A percentile compares a stretch with the other conserved stretches of the same genome.
These are phyloP conservation scores for Pithecia hirsuta DNA, from an alignment of 2,797 vertebrate genomes.

Conservation along the genomic window DNA sequence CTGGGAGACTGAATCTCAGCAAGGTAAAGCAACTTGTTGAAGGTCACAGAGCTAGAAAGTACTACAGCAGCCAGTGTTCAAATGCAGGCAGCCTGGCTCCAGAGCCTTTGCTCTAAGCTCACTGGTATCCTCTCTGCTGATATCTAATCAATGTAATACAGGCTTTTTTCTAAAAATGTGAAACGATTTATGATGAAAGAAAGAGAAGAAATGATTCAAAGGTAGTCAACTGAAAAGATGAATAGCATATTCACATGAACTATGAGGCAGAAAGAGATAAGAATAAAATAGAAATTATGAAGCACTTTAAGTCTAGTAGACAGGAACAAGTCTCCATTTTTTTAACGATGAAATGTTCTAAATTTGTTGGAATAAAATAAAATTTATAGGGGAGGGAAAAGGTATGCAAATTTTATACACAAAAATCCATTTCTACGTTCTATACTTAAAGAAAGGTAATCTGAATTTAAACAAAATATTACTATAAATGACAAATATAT, in stretches of 20 bases:
- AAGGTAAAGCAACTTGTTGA: neutral
- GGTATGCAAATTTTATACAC: neutral
- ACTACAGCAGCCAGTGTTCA: neutral
- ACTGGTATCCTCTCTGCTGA: neutral
- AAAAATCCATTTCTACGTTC: neutral
- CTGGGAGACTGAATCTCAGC: neutral
- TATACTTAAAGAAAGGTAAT: neutral
- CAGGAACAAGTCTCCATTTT: slow-evolving; percentile 30
- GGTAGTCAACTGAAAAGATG: slow-evolving; percentile 40
- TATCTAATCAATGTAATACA: neutral
- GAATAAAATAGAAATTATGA: slow-evolving; percentile 49
- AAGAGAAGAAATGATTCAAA: slow-evolving; percentile 50
- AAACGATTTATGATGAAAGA: slow-evolving; percentile 11
- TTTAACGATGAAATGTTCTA: neutral
- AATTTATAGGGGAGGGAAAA: neutral
- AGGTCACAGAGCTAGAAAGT: neutral
- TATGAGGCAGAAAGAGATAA: slow-evolving; percentile 47
- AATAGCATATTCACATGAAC: neutral
- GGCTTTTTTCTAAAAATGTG: neutral
- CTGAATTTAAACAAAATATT: neutral
- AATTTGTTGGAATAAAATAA: slow-evolving; percentile 8
- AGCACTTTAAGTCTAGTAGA: slow-evolving; percentile 29
- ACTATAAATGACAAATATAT: neutral
- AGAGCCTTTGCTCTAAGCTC: neutral
- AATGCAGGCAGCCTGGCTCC: neutral